phyloP scores from a whole-genome alignment of 2,888 invertebrate genomes.

The Xestia rhomboidea region DNA sequence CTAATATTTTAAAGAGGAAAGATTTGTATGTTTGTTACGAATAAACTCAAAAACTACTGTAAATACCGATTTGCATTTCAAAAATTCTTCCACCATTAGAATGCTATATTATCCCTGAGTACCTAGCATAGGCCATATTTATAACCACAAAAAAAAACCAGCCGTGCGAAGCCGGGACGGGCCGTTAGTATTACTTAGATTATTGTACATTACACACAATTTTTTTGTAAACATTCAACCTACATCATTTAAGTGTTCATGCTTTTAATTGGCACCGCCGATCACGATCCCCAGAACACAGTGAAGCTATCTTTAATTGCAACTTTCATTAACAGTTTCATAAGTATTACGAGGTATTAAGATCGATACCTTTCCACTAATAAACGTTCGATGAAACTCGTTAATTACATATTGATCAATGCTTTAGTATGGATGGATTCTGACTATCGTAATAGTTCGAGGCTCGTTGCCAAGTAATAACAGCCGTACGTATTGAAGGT shows the following conservation, averaged over 20 bases:
- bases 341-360: conserved; percentile 19
- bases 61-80: no score
- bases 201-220: no score
- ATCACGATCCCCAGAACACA: conserved; percentile 15
- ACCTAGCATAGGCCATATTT: no score
- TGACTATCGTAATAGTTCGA: background rate
- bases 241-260: background rate
- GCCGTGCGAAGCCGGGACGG: no score
- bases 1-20: no score
- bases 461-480: background rate
- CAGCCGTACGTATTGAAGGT: background rate
- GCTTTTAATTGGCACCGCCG: conserved; percentile 26
- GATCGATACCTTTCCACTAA: conserved; percentile 19
- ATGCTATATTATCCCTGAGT: no score
- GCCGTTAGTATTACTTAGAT: no score
- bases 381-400: conserved; percentile 19
- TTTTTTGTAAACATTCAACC: background rate
- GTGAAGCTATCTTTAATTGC: conserved; percentile 15
- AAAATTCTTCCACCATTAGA: no score
- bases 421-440: background rate
- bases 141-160: no score
- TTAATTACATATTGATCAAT: conserved; percentile 34
- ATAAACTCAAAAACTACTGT: no score
- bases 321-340: conserved; percentile 19
- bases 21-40: no score